A percentile compares a stretch with the other conserved stretches of the same genome.
These are phyloP conservation scores for Cyclophora punctaria DNA, from an alignment of 2,888 invertebrate genomes.

Conservation along the genomic window DNA sequence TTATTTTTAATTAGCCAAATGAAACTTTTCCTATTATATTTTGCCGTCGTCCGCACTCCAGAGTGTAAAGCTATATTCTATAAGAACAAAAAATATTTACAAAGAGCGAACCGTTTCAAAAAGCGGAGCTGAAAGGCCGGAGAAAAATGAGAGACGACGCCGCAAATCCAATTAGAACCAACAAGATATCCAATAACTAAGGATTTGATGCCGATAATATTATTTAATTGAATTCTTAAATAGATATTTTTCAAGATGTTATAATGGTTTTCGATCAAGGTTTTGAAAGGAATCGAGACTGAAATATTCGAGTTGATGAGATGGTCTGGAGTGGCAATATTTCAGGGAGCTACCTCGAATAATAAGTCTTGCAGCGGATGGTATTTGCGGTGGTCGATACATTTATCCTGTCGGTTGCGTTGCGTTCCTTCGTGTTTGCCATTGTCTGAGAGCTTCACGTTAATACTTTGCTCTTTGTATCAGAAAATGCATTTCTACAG, in stretches of 20 bases:
- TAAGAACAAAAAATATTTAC: constrained; percentile 56
- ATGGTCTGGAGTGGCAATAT: constrained; percentile 39
- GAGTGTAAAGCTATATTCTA: constrained; percentile 13
- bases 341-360: constrained; percentile 53
- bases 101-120: constrained; percentile 34
- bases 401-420: constrained; percentile 49
- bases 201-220: constrained; percentile 43
- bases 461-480: constrained; percentile 51
- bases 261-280: constrained; percentile 11
- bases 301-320: constrained; percentile 24
- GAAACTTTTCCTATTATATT: constrained; percentile 67
- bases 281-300: constrained; percentile 22
- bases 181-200: constrained; percentile 48
- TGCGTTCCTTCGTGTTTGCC: constrained; percentile 53
- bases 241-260: constrained; percentile 14
- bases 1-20: constrained; percentile 71
- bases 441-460: constrained; percentile 58
- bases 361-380: constrained; percentile 54
- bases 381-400: constrained; percentile 57
- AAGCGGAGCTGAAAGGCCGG: constrained; percentile 28
- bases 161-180: constrained; percentile 59
- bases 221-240: constrained; percentile 42
- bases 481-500: constrained; percentile 43
- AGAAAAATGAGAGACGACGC: constrained; percentile 46
- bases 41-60: constrained; percentile 42